Base-by-base conservation (phyloP, 2,797 vertebrate genomes). In the Poliocrania exsul region DNA sequence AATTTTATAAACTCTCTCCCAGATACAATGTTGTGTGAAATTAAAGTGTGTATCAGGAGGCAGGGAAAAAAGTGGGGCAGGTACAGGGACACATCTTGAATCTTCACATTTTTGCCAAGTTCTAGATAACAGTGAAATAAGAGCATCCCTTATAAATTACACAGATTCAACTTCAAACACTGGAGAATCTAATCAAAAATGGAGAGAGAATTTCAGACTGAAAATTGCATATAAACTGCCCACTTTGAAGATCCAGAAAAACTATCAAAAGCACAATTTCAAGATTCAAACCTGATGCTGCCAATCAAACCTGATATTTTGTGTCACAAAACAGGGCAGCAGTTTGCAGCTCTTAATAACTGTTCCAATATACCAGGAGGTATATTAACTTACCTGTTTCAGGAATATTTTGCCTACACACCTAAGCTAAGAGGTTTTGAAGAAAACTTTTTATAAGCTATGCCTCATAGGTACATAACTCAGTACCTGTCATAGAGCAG, bases 21-120 rank as follows among this genome's bases (percentile, higher is more conserved):
- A 35, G 35, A 88, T 67, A 26, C 5, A 49, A n/a, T 9, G 24
- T 26, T 50, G 50, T 31, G 11, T 53, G 51, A 53, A 66, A 47
- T 3, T 4, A 16, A 54, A 64, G 9, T 3, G 3, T 24, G 4
- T 23, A 64, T 6, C 0, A 2, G 7, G 13, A 10, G 83, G 31
- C 11, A 69, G 13, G 5, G 21, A 1, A 18, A 47, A 72, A 74
- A 56, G 26, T 5, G 8, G 2, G 20, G 33, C 19, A 42, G 35
- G 11, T 62, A 73, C 2, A 65, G 24, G 6, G 4, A 5, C 51
- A 46, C 0, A 1, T 14, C 61, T 31, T 42, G 11, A 78, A 57
- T 25, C 20, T 50, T 61, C 35, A 12, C 8, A 15, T 6, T 77
- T 77, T 13, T 47, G 16, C 16, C 6, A 44, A 38, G 3, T 20